Evolutionary conservation across 2,797 vertebrate genomes (phyloP), one percentile per base, ranked within the genome.

Genomic region (Cheirogaleus major): DNA sequence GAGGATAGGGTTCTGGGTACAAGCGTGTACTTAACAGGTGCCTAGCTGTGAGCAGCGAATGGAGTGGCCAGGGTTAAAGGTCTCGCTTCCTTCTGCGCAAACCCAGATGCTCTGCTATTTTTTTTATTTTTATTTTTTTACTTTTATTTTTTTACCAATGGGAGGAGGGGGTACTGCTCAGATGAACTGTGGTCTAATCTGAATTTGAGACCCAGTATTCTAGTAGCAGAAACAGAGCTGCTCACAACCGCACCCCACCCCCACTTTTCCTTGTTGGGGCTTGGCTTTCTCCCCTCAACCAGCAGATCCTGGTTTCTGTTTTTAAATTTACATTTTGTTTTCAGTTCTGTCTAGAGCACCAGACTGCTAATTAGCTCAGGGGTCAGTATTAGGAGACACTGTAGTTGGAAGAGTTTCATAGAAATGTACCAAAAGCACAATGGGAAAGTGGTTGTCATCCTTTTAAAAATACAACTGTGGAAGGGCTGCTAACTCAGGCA

Each of bases 361-460:
- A 91, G 63, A 38, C 75, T 91, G 89, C 76, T 96, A 91, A 97
- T 95, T 86, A 97, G 67, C 89, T 89, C 43, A 69, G n/a, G 61
- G 79, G 65, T 96, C 75, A 61, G 30, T 73, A 91, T 94, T 89
- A 91, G 75, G 79, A 95, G 82, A 75, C 85, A 61, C 35, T 30
- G 2, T 59, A 93, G 75, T 85, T 89, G 50, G 70, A 65, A 95
- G 59, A 73, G 35, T 80, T 76, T 96, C n/a, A 13, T 69, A 4
- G 43, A 85, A 84, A 79, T 43, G 52, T 72, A 89, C 72, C 50
- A 32, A 92, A 96, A 94, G 70, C 38, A 92, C 67, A 76, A 22
- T 57, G 85, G 48, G 17, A 90, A 82, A 79, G 55, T 57, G 43
- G 59, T 70, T 85, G 63, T 92, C 59, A 88, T n/a, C 73, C 43